Evolutionary conservation across 2,888 invertebrate genomes (phyloP).

Genomic region (Chrysotoxum bicinctum): DNA sequence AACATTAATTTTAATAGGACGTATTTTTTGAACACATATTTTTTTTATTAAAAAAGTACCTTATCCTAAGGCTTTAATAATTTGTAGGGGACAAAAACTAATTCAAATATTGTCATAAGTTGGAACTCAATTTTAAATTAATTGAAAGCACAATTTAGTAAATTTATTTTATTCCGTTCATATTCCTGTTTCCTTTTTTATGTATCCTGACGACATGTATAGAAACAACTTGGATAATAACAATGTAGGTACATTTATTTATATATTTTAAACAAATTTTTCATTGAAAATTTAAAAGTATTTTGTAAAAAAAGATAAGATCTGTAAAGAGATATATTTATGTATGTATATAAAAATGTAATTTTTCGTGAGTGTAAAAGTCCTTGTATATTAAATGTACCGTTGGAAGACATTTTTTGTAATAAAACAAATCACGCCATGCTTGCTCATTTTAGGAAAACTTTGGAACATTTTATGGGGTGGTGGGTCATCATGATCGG

Average conservation of each 20-base stretch:
- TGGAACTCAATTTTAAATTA: background rate
- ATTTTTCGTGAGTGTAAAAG: background rate
- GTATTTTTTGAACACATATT: background rate
- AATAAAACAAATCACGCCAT: constrained; percentile 5
- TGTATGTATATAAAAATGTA: background rate
- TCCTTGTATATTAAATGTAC: background rate
- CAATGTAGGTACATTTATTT: constrained; percentile 30
- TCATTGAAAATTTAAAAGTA: background rate
- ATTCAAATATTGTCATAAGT: background rate
- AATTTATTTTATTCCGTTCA: background rate
- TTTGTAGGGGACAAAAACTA: background rate
- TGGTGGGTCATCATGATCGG: constrained; percentile 27
- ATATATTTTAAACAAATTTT: background rate
- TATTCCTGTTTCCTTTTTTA: background rate
- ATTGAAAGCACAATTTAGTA: background rate
- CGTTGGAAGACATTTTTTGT: background rate
- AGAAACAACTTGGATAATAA: constrained; percentile 51
- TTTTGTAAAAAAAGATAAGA: background rate
- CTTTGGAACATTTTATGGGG: constrained; percentile 4
- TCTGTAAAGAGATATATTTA: background rate
- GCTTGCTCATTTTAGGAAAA: constrained; percentile 37
- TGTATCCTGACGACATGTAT: constrained; percentile 57
- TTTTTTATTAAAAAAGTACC: background rate
- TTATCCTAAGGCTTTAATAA: background rate
- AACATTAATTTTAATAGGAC: background rate